A percentile compares a stretch with the other conserved stretches of the same genome.
These are phyloP conservation scores for Scolopax rusticola DNA, from an alignment of 2,797 vertebrate genomes.

Conservation along the genomic window DNA sequence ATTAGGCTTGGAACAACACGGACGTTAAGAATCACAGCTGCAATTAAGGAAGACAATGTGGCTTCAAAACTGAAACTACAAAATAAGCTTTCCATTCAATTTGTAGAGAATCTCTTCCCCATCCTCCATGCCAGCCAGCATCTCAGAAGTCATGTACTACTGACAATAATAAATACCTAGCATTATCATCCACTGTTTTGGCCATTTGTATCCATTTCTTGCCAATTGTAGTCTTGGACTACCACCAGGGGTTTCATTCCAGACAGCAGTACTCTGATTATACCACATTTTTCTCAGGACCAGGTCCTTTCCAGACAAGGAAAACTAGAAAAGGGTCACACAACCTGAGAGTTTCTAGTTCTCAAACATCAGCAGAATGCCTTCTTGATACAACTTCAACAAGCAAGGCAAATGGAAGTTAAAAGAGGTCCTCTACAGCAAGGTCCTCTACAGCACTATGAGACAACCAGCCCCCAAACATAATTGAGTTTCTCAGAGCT, in stretches of 20 bases:
- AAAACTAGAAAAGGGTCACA: background rate
- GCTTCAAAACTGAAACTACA: background rate
- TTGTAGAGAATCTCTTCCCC: background rate
- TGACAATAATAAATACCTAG: background rate
- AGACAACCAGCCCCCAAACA: background rate
- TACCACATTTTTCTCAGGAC: background rate
- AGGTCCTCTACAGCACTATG: background rate
- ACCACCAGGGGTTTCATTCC: background rate
- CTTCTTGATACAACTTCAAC: background rate
- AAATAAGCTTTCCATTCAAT: background rate
- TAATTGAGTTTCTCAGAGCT: background rate
- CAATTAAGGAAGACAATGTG: background rate
- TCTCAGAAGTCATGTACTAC: background rate
- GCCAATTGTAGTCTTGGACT: background rate
- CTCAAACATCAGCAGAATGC: background rate
- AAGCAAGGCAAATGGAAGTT: background rate
- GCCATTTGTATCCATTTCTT: background rate
- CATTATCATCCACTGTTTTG: background rate
- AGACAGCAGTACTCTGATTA: background rate
- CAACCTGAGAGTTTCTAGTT: background rate
- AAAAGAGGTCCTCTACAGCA: background rate
- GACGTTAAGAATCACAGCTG: background rate
- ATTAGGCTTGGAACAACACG: background rate
- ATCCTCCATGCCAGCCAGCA: background rate
- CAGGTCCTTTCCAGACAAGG: background rate